Conservation (phyloP, 53 echinoderm and acorn worm genomes). For the Henricia sp. region DNA sequence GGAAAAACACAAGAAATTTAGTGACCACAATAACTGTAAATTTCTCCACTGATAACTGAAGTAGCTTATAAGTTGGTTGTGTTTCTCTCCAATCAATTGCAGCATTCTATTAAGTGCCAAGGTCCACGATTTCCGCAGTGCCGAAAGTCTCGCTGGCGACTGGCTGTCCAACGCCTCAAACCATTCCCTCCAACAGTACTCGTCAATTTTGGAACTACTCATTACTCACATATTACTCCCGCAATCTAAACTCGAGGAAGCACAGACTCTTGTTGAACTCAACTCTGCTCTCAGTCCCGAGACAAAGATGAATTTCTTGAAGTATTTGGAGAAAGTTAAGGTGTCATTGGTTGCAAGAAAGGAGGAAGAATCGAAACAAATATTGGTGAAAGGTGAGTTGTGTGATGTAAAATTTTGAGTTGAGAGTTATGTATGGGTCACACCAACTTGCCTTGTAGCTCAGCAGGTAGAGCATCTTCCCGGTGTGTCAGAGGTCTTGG, state of each 20-base stretch:
- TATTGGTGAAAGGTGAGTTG: conserved; percentile 46
- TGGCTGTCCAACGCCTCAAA: conserved; percentile 60
- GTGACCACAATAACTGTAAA: too few species aligned
- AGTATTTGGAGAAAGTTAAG: conserved; percentile 68
- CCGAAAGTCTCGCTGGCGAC: conserved; percentile 68
- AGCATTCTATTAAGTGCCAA: conserved; percentile 78
- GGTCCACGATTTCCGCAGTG: conserved; percentile 59
- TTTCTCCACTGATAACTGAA: too few species aligned
- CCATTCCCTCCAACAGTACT: conserved; percentile 64
- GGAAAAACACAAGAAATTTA: too few species aligned
- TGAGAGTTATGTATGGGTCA: too few species aligned
- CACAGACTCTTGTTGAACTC: conserved; percentile 62
- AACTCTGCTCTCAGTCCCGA: conserved; percentile 68
- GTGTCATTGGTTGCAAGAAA: conserved; percentile 17
- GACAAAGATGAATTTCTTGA: conserved; percentile 76
- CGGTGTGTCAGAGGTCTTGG: too few species aligned
- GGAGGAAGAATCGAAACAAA: background rate
- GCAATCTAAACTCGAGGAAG: conserved; percentile 65
- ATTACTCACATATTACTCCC: conserved; percentile 68
- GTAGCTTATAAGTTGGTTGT: background rate
- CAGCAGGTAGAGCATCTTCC: too few species aligned
- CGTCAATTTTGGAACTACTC: conserved; percentile 73
- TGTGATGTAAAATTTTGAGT: too few species aligned
- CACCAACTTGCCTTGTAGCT: too few species aligned
- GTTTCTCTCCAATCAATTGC: background rate